A percentile compares a stretch with the other conserved stretches of the same genome.
These are phyloP conservation scores for Nannospalax galili DNA, from an alignment of 2,113 vertebrate species.

Conservation along the genomic window DNA sequence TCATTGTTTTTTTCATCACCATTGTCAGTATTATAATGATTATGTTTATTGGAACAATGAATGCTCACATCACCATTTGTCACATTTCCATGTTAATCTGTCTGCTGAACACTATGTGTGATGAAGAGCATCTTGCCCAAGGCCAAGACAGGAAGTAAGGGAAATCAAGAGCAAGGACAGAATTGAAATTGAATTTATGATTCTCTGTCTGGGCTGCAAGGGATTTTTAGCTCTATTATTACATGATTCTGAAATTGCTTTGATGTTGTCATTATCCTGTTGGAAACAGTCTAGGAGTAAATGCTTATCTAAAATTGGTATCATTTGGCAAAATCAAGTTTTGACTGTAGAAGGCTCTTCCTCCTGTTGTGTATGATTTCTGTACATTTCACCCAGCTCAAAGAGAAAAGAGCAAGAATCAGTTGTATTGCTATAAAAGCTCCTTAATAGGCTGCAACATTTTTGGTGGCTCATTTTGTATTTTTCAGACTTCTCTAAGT, in stretches of 20 bases:
- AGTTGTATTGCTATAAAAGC: conserved; percentile 5
- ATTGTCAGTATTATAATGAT: background rate
- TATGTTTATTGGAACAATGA: conserved; percentile 19
- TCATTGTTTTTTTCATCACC: conserved; percentile 30
- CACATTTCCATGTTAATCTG: background rate
- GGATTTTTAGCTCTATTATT: background rate
- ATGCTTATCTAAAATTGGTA: conserved; percentile 64
- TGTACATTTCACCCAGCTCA: background rate
- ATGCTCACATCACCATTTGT: conserved; percentile 49
- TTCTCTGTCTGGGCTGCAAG: background rate
- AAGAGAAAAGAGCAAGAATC: background rate
- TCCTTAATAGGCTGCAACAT: background rate
- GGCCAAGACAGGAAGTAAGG: background rate
- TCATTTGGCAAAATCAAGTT: conserved; percentile 28
- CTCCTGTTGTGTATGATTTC: background rate
- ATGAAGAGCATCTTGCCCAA: background rate
- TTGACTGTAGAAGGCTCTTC: background rate
- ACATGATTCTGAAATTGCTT: background rate
- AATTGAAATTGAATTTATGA: background rate
- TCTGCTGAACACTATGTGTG: background rate
- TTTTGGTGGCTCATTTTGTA: conserved; percentile 21
- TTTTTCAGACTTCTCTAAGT: background rate
- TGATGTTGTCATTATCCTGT: background rate
- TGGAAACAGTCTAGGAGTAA: conserved; percentile 4
- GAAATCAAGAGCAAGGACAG: background rate